Evolutionary conservation across 2,888 invertebrate species (phyloP), one percentile per base, ranked within the genome.

Genomic region (Cerceris rybyensis): DNA sequence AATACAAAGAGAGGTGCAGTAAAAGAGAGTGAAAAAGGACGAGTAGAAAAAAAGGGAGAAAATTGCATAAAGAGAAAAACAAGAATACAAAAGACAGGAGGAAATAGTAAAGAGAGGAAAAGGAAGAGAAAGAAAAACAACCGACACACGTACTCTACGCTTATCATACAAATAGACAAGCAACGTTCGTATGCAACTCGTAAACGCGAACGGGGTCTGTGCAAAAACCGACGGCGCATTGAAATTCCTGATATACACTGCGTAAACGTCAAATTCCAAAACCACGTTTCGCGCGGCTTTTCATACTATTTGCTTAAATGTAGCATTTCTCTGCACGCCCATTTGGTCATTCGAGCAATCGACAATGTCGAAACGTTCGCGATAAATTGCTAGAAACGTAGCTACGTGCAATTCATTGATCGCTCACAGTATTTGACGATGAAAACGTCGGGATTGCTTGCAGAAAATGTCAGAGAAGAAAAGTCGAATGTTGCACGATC

Each of bases 101-200:
- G 46, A 46, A 11, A 46, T 11, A 28, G 28, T 28, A 5, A 46
- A 46, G 46, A 46, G 11, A 46, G 8, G n/a, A n/a, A 46, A 11
- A 11, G 9, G 11, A 46, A 46, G 8, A 46, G 46, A 46, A 46
- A 8, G 6, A 11, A 11, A 46, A 46, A 46, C 8, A 46, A 11
- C 11, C 9, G 8, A 46, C 11, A 11, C 11, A 11, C n/a, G n/a
- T 50, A 50, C 50, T 28, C 13, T 50, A 50, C 50, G n/a, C n/a
- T 6, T 50, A 50, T n/a, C 50, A n/a, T 6, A n/a, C n/a, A 11
- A 46, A 50, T 50, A 50, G 6, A 57, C 52, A 7, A 50, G 61
- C 41, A 57, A 67, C 58, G 58, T 63, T 58, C 61, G 14, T 9
- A 13, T 54, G 7, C 43, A 46, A 58, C 11, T 75, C 39, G 46